Base-by-base conservation (phyloP, 2,888 invertebrate genomes). In the Lottia scabra region DNA sequence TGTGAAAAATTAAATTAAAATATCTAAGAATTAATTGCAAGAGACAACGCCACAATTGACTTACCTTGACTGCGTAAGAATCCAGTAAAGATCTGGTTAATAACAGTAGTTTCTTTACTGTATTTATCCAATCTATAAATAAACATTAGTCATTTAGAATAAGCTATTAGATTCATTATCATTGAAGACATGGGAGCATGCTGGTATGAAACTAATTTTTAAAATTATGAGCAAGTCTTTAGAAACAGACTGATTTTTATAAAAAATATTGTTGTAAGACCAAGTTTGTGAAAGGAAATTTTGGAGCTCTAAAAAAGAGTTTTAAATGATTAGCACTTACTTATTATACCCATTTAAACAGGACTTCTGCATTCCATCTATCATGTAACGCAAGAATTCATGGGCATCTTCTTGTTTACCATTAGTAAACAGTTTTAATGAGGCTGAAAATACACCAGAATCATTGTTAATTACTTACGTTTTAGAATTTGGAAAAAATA, bases 371-470 rank as follows among this genome's bases (percentile, higher is more conserved):
- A 98, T 96, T 65, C 96, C 95, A 90, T 98, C 98, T 23, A 98
- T 93, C 64, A 98, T 92, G 89, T 97, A 97, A 76, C 97, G 93
- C 74, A 99, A 91, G 90, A 98, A 98, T 90, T 99, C 98, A 90
- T 98, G 98, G 1, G 98, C 98, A 92, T 99, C 98, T 91, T 99
- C 98, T 90, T 99, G 98, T 26, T 96, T 92, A 0, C 97, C 97
- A 38, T 38, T 38, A 38, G 38, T 38, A 38, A 38, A 38, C 10
- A 38, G 38, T 38, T 38, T 38, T 38, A 38, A 38, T 38, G 38
- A 10, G 5, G 84, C 89, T 91, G 92, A 91, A 81, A 78, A 73
- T 38, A 10, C 5, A 38, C 10, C 8, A 38, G 38, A 38, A n/a
- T n/a, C 10, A 38, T 38, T 38, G 30, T 30, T 30, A 5, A 30